These are phyloP conservation scores for Patella caerulea DNA, from an alignment of 2,888 invertebrate species.

Conservation along the genomic window DNA sequence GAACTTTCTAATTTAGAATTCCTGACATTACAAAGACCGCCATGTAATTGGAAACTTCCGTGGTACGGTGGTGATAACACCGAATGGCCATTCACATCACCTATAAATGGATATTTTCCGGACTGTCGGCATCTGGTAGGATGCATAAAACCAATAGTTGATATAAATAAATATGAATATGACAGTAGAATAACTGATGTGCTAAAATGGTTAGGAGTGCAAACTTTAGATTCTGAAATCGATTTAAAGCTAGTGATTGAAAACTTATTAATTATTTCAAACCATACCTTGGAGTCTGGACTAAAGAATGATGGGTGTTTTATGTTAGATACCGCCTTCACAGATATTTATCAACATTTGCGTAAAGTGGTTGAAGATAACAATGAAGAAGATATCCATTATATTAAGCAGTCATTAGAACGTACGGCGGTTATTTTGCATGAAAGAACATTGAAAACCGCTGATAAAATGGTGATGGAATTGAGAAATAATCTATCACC, in stretches of 20 bases:
- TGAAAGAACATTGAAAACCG: background rate
- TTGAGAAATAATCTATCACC: background rate
- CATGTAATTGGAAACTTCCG: background rate
- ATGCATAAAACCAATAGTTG: background rate
- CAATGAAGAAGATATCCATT: background rate
- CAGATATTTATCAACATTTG: background rate
- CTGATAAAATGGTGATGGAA: background rate
- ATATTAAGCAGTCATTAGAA: background rate
- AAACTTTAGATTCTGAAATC: background rate
- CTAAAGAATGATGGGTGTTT: background rate
- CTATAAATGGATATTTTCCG: background rate
- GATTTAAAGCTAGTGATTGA: background rate
- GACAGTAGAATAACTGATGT: background rate
- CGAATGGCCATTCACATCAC: background rate
- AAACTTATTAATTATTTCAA: background rate
- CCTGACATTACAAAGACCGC: slow-evolving; percentile 19
- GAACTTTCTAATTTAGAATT: slow-evolving; percentile 16
- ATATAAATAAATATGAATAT: background rate
- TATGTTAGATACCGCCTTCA: background rate
- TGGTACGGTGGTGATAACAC: background rate
- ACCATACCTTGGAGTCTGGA: background rate
- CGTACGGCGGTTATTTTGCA: background rate
- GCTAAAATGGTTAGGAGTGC: background rate
- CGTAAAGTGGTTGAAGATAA: background rate
- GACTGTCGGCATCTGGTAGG: background rate